Conservation (phyloP, 2,888 invertebrate species). For the Microchrysa polita region DNA sequence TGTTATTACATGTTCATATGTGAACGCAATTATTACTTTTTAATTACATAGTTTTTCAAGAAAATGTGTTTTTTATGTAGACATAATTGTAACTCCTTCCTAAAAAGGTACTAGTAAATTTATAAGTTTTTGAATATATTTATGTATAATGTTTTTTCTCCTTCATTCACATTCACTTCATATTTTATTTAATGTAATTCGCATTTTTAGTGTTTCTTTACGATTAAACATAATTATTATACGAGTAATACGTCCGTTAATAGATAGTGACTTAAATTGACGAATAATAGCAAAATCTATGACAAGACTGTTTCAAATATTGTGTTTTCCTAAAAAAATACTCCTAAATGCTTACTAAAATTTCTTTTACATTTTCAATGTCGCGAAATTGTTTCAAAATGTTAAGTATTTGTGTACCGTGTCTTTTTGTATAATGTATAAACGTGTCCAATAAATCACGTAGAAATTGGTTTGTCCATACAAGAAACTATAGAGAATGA, state of each 20-base stretch:
- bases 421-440: background rate
- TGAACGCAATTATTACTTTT: slow-evolving; percentile 3
- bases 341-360: slow-evolving; percentile 3
- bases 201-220: slow-evolving; percentile 11
- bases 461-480: background rate
- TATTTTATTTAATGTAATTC: background rate
- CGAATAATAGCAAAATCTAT: slow-evolving; percentile 52
- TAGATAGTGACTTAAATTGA: slow-evolving; percentile 49
- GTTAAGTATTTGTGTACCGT: background rate
- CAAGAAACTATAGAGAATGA: slow-evolving; percentile 22
- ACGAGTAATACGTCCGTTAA: slow-evolving; percentile 39
- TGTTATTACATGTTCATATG: background rate
- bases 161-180: background rate
- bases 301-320: slow-evolving; percentile 52
- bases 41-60: slow-evolving; percentile 15
- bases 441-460: background rate
- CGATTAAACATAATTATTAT: slow-evolving; percentile 11
- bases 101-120: slow-evolving; percentile 18
- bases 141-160: too few species aligned
- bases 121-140: slow-evolving; percentile 25
- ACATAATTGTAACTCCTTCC: slow-evolving; percentile 14
- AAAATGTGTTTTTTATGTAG: too few species aligned
- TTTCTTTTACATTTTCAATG: slow-evolving; percentile 21
- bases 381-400: background rate
- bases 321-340: background rate